These are phyloP conservation scores for Mimumesa dahlbomi DNA, from an alignment of 2,888 invertebrate genomes.

Conservation along the genomic window DNA sequence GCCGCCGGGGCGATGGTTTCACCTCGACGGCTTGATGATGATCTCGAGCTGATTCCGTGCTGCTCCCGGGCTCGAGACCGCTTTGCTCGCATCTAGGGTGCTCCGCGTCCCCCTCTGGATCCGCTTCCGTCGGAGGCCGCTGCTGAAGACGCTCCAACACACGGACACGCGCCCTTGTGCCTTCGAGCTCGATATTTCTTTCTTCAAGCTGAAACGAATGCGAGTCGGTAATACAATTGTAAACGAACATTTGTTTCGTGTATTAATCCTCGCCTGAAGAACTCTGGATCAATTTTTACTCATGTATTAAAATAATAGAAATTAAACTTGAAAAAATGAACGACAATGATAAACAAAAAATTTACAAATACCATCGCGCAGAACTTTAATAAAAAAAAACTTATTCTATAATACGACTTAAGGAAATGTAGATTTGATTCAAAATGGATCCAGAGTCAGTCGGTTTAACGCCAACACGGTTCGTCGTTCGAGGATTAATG, in stretches of 20 bases:
- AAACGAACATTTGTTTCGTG: no score
- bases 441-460: not conserved
- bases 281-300: no score
- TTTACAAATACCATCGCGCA: no score
- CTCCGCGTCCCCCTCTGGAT: slow-evolving; percentile 78
- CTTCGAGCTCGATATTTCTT: slow-evolving; percentile 90
- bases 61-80: slow-evolving; percentile 83
- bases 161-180: slow-evolving; percentile 89
- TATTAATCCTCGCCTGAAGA: no score
- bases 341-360: no score
- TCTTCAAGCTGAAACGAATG: slow-evolving; percentile 86
- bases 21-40: slow-evolving; percentile 80
- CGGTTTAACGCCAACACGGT: no score
- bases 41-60: slow-evolving; percentile 85
- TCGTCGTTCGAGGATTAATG: not conserved
- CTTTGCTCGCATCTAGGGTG: slow-evolving; percentile 73
- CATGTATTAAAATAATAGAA: no score
- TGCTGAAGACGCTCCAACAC: slow-evolving; percentile 84
- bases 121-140: slow-evolving; percentile 80
- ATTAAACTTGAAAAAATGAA: no score
- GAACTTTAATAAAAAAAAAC: no score
- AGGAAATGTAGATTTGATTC: no score
- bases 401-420: no score
- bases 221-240: no score
- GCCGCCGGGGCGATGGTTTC: slow-evolving; percentile 79